phyloP scores from a whole-genome alignment of 2,113 vertebrate genomes.

The Pseudorasbora parva region DNA sequence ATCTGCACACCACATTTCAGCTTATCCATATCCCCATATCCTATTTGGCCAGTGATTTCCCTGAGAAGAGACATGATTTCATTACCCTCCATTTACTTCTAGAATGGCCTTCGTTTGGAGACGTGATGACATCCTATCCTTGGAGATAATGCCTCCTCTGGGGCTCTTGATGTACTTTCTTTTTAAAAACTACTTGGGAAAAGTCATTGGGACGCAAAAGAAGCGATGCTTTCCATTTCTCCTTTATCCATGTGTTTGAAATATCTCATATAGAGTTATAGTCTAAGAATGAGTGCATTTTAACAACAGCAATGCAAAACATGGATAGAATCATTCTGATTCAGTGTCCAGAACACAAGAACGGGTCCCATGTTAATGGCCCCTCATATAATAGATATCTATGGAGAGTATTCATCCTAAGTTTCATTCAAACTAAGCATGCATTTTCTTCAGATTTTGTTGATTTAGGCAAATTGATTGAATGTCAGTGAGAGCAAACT shows the following conservation, averaged over 20 bases:
- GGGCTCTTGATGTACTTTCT: constrained; percentile 38
- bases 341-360: background rate
- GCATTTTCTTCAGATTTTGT: constrained; percentile 5
- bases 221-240: background rate
- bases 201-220: constrained; percentile 30
- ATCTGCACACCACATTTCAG: background rate
- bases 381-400: too few relatives aligned
- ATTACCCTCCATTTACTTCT: constrained; percentile 39
- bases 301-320: background rate
- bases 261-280: background rate
- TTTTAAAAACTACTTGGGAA: background rate
- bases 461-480: constrained; percentile 22
- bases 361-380: too few relatives aligned
- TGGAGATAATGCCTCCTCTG: constrained; percentile 19
- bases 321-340: background rate
- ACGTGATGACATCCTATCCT: constrained; percentile 43
- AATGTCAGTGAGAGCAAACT: constrained; percentile 44
- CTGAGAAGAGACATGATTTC: constrained; percentile 38
- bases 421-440: background rate
- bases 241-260: background rate
- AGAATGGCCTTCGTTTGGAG: constrained; percentile 34
- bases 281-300: background rate
- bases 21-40: background rate
- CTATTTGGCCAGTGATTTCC: constrained; percentile 21
- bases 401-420: background rate